phyloP scores from a whole-genome alignment of 2,888 invertebrate genomes.

The Mesorhabditis belari region DNA sequence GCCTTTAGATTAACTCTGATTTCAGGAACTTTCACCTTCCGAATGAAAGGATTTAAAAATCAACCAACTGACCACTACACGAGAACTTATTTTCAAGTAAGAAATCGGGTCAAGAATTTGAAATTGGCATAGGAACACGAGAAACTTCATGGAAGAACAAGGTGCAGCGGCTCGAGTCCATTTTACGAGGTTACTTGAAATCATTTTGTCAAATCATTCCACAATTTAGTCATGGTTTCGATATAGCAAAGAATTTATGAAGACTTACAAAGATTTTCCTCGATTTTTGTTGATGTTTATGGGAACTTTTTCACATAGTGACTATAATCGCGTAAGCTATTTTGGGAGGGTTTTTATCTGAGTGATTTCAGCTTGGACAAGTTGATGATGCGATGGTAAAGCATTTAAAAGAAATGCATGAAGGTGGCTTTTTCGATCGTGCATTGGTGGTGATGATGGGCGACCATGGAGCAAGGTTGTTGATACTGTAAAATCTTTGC shows the following conservation, averaged over 20 bases:
- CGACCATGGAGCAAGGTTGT: slow-evolving; percentile 90
- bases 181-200: neutral
- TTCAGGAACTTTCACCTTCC: slow-evolving; percentile 71
- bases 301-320: slow-evolving; percentile 78
- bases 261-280: slow-evolving; percentile 65
- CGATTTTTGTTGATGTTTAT: slow-evolving; percentile 76
- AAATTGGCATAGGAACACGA: neutral
- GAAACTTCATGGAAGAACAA: slow-evolving; percentile 57
- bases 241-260: slow-evolving; percentile 59
- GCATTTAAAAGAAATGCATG: neutral
- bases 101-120: slow-evolving; percentile 56
- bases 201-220: neutral
- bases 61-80: slow-evolving; percentile 85
- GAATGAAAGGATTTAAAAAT: slow-evolving; percentile 74
- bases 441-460: slow-evolving; percentile 81
- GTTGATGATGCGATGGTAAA: slow-evolving; percentile 2
- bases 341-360: slow-evolving; percentile 30
- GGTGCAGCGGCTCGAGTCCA: neutral
- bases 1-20: too few relatives aligned
- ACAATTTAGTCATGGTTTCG: slow-evolving; percentile 24
- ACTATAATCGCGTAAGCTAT: slow-evolving; percentile 68
- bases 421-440: slow-evolving; percentile 54
- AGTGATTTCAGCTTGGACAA: too few relatives aligned
- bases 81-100: slow-evolving; percentile 71
- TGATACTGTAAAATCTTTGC: too few relatives aligned